Evolutionary conservation across 1,140 invertebrate species (phyloP).

Genomic region (Panagrolaimus sp.): DNA sequence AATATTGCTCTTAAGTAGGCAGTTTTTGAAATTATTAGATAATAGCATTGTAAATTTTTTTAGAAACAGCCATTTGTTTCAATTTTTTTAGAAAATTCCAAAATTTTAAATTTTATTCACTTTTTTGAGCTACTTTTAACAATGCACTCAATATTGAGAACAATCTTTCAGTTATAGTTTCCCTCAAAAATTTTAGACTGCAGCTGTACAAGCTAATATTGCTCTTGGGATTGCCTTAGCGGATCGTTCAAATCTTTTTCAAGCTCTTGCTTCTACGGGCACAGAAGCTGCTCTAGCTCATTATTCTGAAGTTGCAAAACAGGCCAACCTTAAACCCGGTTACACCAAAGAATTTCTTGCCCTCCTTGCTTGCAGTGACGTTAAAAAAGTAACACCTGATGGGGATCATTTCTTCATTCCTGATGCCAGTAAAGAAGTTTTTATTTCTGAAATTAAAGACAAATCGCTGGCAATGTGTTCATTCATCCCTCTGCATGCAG

Average conservation of each 20-base stretch:
- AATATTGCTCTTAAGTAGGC: too few species aligned
- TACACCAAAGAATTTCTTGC: slow-evolving; percentile 30
- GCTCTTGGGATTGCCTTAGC: not conserved
- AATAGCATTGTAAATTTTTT: too few species aligned
- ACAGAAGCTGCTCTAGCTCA: not conserved
- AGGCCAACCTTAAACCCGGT: slow-evolving; percentile 2
- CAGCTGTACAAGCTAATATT: slow-evolving; percentile 1
- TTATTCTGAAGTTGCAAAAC: not conserved
- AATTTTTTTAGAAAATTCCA: too few species aligned
- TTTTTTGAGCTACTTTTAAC: too few species aligned
- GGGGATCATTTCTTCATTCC: slow-evolving; percentile 39
- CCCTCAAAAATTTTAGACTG: not conserved
- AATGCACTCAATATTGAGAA: too few species aligned
- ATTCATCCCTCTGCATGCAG: slow-evolving; percentile 11
- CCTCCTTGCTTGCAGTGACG: slow-evolving; percentile 33
- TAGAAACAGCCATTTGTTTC: too few species aligned
- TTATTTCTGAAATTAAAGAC: slow-evolving; percentile 15
- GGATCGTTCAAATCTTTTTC: not conserved
- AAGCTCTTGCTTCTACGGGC: not conserved
- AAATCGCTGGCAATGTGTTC: slow-evolving; percentile 20
- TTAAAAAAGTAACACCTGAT: slow-evolving; percentile 33
- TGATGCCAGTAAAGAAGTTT: slow-evolving; percentile 11
- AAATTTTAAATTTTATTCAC: too few species aligned
- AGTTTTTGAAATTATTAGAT: too few species aligned
- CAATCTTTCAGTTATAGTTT: too few species aligned